Percentiles rank a stretch among this genome's conserved stretches.
phyloP scores from a whole-genome alignment of 2,113 vertebrate genomes.

The Amia ocellicauda region DNA sequence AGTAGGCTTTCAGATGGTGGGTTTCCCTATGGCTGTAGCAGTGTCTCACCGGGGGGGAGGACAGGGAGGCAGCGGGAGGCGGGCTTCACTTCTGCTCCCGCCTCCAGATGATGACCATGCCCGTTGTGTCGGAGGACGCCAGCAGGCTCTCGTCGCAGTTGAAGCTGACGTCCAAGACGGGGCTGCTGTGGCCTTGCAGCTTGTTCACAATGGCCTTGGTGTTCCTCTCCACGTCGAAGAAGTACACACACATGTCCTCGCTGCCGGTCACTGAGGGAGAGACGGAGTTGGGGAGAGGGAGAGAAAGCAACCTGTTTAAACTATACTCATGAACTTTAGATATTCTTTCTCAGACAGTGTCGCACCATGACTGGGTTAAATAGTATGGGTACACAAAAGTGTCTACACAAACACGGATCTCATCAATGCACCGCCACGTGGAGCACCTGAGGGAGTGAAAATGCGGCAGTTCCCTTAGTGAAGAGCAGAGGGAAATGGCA shows the following conservation, averaged over 20 bases:
- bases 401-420: too few relatives aligned
- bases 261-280: slow-evolving; percentile 80
- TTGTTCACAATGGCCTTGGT: slow-evolving; percentile 92
- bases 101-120: slow-evolving; percentile 94
- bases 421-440: background rate
- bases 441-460: too few relatives aligned
- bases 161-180: slow-evolving; percentile 89
- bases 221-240: slow-evolving; percentile 88
- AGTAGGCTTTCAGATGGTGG: too few relatives aligned
- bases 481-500: background rate
- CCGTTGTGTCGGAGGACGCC: slow-evolving; percentile 84
- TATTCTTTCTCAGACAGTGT: too few relatives aligned
- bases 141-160: slow-evolving; percentile 93
- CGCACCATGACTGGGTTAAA: too few relatives aligned
- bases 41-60: too few relatives aligned
- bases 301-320: background rate
- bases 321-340: background rate
- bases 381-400: too few relatives aligned
- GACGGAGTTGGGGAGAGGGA: background rate
- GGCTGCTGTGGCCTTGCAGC: slow-evolving; percentile 84
- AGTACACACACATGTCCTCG: slow-evolving; percentile 88
- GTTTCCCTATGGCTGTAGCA: too few relatives aligned
- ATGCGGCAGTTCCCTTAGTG: too few relatives aligned
- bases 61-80: too few relatives aligned
- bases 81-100: slow-evolving; percentile 80